These are phyloP conservation scores for Silurus asotus DNA, from an alignment of 2,113 vertebrate species.

Conservation along the genomic window DNA sequence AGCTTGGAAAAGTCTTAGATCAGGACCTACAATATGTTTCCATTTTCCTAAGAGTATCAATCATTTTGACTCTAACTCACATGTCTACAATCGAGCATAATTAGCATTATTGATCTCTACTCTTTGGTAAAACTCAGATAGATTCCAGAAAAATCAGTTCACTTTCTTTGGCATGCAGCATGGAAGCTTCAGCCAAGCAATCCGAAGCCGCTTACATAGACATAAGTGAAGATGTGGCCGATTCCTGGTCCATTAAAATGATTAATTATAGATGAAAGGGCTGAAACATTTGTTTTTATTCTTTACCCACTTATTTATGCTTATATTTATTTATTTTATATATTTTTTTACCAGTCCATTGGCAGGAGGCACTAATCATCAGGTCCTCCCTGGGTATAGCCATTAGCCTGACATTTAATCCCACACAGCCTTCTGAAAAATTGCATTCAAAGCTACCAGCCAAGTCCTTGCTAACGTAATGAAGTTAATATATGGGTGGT, in stretches of 20 bases:
- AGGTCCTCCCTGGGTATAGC: slow-evolving; percentile 41
- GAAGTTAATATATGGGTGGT: slow-evolving; percentile 52
- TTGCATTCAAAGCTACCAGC: slow-evolving; percentile 47
- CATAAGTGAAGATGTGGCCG: slow-evolving; percentile 46
- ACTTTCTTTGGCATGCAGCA: slow-evolving; percentile 43
- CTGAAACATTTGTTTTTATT: slow-evolving; percentile 52
- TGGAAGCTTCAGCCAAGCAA: slow-evolving; percentile 46
- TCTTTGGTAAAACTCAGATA: slow-evolving; percentile 58
- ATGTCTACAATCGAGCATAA: slow-evolving; percentile 43
- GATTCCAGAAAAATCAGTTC: slow-evolving; percentile 55
- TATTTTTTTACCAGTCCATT: slow-evolving; percentile 27
- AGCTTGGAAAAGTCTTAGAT: slow-evolving; percentile 33
- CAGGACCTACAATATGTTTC: slow-evolving; percentile 52
- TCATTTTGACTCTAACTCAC: slow-evolving; percentile 45
- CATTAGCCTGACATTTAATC: slow-evolving; percentile 61
- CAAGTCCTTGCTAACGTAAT: slow-evolving; percentile 45
- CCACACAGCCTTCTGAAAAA: slow-evolving; percentile 52
- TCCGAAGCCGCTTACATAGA: slow-evolving; percentile 51
- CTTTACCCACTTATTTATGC: slow-evolving; percentile 43
- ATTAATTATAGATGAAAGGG: slow-evolving; percentile 58
- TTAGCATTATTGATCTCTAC: slow-evolving; percentile 58
- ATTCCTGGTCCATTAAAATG: slow-evolving; percentile 59
- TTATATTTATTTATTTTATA: slow-evolving; percentile 9
- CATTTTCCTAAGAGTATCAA: slow-evolving; percentile 45
- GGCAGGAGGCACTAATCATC: slow-evolving; percentile 58